A percentile compares a stretch with the other conserved stretches of the same genome.
phyloP scores from a whole-genome alignment of 2,797 vertebrate genomes.

The Sebastes kiyomatsui region DNA sequence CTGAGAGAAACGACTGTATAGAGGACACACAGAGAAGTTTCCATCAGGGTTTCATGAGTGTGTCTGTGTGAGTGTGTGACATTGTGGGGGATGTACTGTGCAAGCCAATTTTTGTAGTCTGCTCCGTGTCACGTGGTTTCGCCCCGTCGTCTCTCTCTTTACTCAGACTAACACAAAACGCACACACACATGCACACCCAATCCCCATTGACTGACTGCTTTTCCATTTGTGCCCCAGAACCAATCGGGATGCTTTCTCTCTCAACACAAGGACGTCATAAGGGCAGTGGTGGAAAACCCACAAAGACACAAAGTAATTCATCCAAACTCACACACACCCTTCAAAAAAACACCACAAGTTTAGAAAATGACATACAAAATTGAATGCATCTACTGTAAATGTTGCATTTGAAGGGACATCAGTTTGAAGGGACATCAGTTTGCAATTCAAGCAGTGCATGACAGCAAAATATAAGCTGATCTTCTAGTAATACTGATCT shows the following conservation, averaged over 20 bases:
- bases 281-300: not conserved
- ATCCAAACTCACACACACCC: constrained; percentile 8
- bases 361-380: not conserved
- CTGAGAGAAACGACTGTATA: not conserved
- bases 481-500: not conserved
- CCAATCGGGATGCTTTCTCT: constrained; percentile 20
- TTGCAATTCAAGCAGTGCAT: not conserved
- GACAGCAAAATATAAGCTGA: not conserved
- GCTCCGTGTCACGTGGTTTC: constrained; percentile 29
- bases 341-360: not conserved
- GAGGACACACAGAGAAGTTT: not conserved
- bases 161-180: constrained; percentile 1
- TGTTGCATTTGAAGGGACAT: not conserved
- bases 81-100: constrained; percentile 2
- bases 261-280: not conserved
- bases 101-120: not conserved
- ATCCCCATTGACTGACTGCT: constrained; percentile 14
- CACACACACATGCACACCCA: not conserved
- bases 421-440: not conserved
- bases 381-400: not conserved
- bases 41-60: not conserved
- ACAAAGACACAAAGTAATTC: not conserved
- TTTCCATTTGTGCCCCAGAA: constrained; percentile 31
- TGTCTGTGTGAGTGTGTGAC: constrained; percentile 3
- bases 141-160: not conserved